These are phyloP conservation scores for Nanorana parkeri DNA, from an alignment of 2,113 vertebrate species.

Conservation along the genomic window DNA sequence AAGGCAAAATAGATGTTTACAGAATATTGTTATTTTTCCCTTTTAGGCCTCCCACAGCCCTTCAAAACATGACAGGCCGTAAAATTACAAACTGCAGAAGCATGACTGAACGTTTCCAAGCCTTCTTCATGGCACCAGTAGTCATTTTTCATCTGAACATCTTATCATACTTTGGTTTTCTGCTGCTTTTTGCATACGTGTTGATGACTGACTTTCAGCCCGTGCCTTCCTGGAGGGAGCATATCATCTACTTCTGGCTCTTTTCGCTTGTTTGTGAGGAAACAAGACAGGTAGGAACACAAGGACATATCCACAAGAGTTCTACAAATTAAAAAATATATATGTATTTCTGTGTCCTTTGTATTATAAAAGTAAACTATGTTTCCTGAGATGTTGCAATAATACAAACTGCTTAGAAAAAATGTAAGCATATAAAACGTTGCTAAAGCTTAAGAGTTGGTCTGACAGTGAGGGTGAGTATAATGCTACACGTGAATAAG, in stretches of 20 bases:
- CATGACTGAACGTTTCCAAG: conserved; percentile 66
- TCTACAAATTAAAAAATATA: neutral
- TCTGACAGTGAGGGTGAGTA: too few species aligned
- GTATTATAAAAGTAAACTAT: too few species aligned
- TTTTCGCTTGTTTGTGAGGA: conserved; percentile 90
- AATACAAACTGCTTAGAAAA: neutral
- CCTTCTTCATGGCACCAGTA: conserved; percentile 81
- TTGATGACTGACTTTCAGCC: conserved; percentile 92
- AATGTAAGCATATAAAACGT: neutral
- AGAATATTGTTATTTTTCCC: neutral
- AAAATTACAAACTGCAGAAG: conserved; percentile 62
- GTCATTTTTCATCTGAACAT: conserved; percentile 92
- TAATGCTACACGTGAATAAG: too few species aligned
- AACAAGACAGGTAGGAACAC: conserved; percentile 81
- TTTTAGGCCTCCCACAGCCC: neutral
- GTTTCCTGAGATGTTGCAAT: too few species aligned
- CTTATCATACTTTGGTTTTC: conserved; percentile 90
- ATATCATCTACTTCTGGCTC: conserved; percentile 90
- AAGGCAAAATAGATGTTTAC: neutral
- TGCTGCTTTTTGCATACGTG: conserved; percentile 88
- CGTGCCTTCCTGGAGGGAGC: conserved; percentile 78
- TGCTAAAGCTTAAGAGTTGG: too few species aligned
- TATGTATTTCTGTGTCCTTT: neutral
- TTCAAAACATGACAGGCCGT: neutral
- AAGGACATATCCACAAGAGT: neutral